Conservation (phyloP, 2,797 vertebrate genomes). For the Brachyalestes nurse region DNA sequence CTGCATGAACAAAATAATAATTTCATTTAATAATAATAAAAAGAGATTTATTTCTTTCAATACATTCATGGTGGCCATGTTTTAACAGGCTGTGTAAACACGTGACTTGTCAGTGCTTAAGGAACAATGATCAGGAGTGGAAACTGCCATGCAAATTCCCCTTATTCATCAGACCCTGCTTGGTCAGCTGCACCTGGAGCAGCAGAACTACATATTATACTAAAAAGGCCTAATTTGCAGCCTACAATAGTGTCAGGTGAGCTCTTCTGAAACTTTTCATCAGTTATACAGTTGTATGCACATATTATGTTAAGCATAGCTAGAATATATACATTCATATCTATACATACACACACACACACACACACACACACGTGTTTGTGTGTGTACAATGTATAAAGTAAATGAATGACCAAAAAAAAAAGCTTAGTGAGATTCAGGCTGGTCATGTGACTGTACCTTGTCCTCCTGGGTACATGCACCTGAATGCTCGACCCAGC, state of each 20-base stretch:
- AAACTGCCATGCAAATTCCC: conserved; percentile 2
- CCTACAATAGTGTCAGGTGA: neutral
- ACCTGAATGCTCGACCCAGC: conserved; percentile 88
- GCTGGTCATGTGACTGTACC: conserved; percentile 67
- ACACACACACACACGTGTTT: neutral
- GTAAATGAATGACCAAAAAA: neutral
- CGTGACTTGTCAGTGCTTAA: neutral
- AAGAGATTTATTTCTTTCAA: neutral
- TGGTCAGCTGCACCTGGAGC: neutral
- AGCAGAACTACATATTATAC: neutral
- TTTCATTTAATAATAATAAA: no score
- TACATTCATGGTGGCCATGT: neutral
- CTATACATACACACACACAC: no score
- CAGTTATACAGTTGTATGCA: no score
- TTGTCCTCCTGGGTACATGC: conserved; percentile 92
- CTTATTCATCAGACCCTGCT: conserved; percentile 1
- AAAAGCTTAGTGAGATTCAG: neutral
- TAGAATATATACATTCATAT: no score
- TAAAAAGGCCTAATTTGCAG: neutral
- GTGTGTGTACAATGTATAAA: no score
- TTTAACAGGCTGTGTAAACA: neutral
- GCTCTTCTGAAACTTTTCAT: neutral
- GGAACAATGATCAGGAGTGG: neutral
- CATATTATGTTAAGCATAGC: no score
- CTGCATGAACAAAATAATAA: no score